Base-by-base conservation (phyloP, 2,113 vertebrate species). In the Myocastor coypus region DNA sequence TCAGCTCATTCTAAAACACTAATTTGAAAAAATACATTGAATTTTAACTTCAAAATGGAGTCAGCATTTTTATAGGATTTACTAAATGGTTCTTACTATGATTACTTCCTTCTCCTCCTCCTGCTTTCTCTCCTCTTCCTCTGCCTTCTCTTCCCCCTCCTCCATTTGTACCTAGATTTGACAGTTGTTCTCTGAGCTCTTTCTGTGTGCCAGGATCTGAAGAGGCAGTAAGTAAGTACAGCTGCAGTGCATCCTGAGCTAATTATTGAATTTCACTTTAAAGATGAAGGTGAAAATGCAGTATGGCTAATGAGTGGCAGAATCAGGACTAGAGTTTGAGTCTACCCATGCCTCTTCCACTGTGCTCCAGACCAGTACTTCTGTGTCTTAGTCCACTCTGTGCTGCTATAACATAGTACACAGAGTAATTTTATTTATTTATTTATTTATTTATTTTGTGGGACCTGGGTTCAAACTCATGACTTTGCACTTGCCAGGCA, bases 1-100 rank as follows among this genome's bases (percentile, higher is more conserved):
- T 89, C 64, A 92, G 42, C 42, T 94, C 52, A 52, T 82, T 63
- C 42, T 85, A 40, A 77, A 83, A 64, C 78, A 32, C 8, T 20
- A 30, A 55, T 92, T 95, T 93, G 37, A 89, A 57, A 96, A 87
- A 89, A 66, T 69, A 66, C 68, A 81, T 75, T 86, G 42, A 42
- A 0, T 94, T 83, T 95, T 68, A 92, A 46, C 16, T 93, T 94
- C 26, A 96, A 91, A 66, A 37, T 78, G 24, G 22, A 52, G 42
- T 85, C 9, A 81, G 34, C 63, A 69, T 37, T 85, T 93, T 20
- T 55, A 83, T 26, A 63, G 52, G 11, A 57, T 55, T 81, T 61
- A 64, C 3, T 26, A 86, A 89, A 78, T 85, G 28, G 69, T 77
- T 90, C 8, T 42, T 63, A 37, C 9, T 55, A 32, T 50, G 66